phyloP scores from a whole-genome alignment of 2,797 vertebrate genomes.

The Gallinago nigripennis region DNA sequence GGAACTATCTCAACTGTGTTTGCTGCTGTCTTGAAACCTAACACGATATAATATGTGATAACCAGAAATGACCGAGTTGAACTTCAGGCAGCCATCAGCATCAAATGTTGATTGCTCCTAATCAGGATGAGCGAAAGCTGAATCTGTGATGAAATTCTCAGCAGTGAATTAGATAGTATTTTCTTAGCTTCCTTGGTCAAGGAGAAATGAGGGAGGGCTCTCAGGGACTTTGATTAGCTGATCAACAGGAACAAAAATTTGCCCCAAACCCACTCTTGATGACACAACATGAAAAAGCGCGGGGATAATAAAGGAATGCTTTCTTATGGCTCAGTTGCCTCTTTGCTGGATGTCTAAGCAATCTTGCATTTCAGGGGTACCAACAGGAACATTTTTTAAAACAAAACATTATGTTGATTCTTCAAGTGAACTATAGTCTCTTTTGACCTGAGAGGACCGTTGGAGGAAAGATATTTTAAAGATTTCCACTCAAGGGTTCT shows the following conservation, averaged over 20 bases:
- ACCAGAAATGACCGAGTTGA: background rate
- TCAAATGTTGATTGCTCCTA: conserved; percentile 5
- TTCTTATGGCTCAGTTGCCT: background rate
- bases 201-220: background rate
- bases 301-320: background rate
- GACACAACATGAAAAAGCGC: background rate
- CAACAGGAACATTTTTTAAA: background rate
- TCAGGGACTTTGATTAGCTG: conserved; percentile 3
- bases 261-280: background rate
- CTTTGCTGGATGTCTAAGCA: background rate
- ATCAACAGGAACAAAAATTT: background rate
- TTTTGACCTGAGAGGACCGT: background rate
- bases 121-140: background rate
- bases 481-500: background rate
- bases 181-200: background rate
- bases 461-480: background rate
- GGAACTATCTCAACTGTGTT: background rate
- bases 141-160: background rate
- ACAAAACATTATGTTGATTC: background rate
- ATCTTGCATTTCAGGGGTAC: background rate
- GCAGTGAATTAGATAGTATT: background rate
- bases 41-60: background rate
- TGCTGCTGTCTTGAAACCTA: background rate
- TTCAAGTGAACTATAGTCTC: background rate
- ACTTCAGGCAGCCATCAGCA: background rate